phyloP scores from a whole-genome alignment of 1,140 invertebrate genomes.

The Belonocnema kinseyi region DNA sequence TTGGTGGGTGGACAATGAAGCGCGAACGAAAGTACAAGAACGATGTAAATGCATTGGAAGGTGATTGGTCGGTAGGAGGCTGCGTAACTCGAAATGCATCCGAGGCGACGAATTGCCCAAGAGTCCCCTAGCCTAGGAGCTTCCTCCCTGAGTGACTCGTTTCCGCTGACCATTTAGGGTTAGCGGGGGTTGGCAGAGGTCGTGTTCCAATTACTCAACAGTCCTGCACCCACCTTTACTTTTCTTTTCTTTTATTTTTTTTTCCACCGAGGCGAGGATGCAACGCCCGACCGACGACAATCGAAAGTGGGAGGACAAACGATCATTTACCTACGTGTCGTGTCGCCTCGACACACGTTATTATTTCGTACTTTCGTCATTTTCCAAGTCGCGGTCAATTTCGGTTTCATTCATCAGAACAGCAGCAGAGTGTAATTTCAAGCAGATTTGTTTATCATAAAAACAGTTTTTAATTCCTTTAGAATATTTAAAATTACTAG shows the following conservation, averaged over 20 bases:
- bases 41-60: conserved; percentile 40
- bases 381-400: neutral
- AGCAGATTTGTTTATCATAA: too few relatives aligned
- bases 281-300: conserved; percentile 62
- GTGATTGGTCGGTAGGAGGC: conserved; percentile 46
- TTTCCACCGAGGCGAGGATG: conserved; percentile 62
- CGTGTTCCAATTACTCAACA: conserved; percentile 73
- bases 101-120: conserved; percentile 57
- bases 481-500: too few relatives aligned
- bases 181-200: conserved; percentile 69
- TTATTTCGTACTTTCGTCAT: conserved; percentile 41
- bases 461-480: too few relatives aligned
- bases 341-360: conserved; percentile 39
- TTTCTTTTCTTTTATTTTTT: conserved; percentile 37
- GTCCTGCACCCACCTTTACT: conserved; percentile 56
- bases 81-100: conserved; percentile 54
- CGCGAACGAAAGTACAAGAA: conserved; percentile 41
- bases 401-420: too few relatives aligned
- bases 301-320: conserved; percentile 71
- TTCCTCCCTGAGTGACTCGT: conserved; percentile 59
- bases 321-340: conserved; percentile 67
- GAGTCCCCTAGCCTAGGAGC: conserved; percentile 45
- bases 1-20: conserved; percentile 71
- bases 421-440: too few relatives aligned
- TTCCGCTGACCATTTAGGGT: conserved; percentile 70